Base-by-base conservation (phyloP, 1,140 invertebrate species). In the Lepidostoma basale region DNA sequence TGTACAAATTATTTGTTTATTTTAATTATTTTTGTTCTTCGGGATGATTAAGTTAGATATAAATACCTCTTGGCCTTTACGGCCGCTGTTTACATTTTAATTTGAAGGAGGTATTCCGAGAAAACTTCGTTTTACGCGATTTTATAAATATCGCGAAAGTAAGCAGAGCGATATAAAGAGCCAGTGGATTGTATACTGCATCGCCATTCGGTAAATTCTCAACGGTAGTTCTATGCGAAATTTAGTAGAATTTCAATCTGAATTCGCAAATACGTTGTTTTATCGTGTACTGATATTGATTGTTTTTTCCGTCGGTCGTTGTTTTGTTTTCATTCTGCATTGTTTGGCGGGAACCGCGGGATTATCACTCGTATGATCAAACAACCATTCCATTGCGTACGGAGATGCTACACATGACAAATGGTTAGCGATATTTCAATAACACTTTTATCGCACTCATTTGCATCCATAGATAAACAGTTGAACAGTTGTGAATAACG, bases 321-420 rank as follows among this genome's bases (percentile, higher is more conserved):
- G 52, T 67, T 58, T 66, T 56, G 52, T 56, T 56, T 59, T 39
- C 30, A 45, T 28, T 59, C 14, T 14, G 54, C 20, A 59, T 67
- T 67, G 65, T 67, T 67, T 67, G 40, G 36, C 54, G 28, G 52
- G 52, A 45, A 45, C 65, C 5, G 12, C 25, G 22, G 10, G 8
- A 2, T 10, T 22, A 63, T 63, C 45, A 33, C 10, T n/a, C 20
- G 3, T 30, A 23, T 20, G n/a, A 56, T 56, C 52, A 18, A 45
- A 56, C 52, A 5, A 16, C 28, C 16, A 56, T 54, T 54, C 12
- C 9, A 54, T 28, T 26, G 25, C 25, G 12, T 20, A 18, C 22
- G 45, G 45, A 47, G 6, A 33, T 33, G 5, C 12, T 33, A 33
- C 30, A 33, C 30, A 6, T 33, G 30, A 33, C 30, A 6, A 33